Evolutionary conservation across 1,140 invertebrate genomes (phyloP), one percentile per base, ranked within the genome.

Genomic region (Brevipalpus yothersi): DNA sequence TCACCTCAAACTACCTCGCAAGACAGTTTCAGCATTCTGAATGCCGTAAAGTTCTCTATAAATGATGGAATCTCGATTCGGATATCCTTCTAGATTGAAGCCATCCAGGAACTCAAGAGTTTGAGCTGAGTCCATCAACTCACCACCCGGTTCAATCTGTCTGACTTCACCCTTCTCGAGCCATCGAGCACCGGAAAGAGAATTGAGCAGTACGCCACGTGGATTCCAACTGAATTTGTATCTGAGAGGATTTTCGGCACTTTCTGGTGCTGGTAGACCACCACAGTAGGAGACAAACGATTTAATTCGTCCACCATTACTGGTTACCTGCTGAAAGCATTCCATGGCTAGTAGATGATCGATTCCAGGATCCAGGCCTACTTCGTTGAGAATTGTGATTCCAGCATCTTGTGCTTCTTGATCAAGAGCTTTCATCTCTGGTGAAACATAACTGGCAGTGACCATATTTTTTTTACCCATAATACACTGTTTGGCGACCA

Each of bases 221-320:
- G 93, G 92, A 59, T 82, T 92, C 93, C 93, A 97, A 12, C 86
- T 94, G 70, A 99, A 99, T 70, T 97, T 98, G 72, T 99, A 99
- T 57, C 69, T 63, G 5, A 98, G 71, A 4, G 91, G 82, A 72
- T 97, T 96, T 66, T 84, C 82, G 4, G 92, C 94, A 67, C 80
- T 82, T 73, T 97, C 92, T 0, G 93, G 92, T 0, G 92, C 89
- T 0, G 93, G 93, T 40, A 97, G 71, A 67, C 83, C 95, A 60
- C 95, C 95, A 69, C 94, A 98, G 72, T 87, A 99, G 0, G 90
- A 95, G 0, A 93, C 79, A 70, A 96, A 98, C 1, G 90, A 94
- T 55, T 86, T 87, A 1, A 95, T 75, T 67, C 75, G 76, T 57
- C 78, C 78, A 11, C 73, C 92, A 71, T 74, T 82, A 71, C 75